Evolutionary conservation across 2,888 invertebrate species (phyloP).

Genomic region (Rhingia rostrata): DNA sequence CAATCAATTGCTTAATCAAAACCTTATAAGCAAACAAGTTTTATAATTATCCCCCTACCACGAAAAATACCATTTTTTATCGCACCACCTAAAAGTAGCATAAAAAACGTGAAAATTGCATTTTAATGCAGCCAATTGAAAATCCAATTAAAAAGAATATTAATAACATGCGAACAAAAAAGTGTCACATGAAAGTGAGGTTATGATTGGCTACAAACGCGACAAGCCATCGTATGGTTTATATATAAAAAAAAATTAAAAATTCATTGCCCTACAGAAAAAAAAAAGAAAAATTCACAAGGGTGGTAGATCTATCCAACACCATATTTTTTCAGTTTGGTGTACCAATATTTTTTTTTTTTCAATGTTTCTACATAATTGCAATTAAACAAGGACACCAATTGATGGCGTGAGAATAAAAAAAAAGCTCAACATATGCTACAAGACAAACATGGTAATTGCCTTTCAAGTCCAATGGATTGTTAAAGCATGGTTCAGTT

Average conservation of each 20-base stretch:
- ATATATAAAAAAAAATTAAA: background rate
- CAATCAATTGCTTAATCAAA: slow-evolving; percentile 30
- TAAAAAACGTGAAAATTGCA: slow-evolving; percentile 34
- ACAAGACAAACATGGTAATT: slow-evolving; percentile 58
- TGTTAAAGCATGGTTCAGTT: slow-evolving; percentile 58
- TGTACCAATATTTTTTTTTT: slow-evolving; percentile 7
- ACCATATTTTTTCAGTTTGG: background rate
- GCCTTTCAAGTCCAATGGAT: slow-evolving; percentile 62
- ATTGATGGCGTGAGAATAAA: background rate
- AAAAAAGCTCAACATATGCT: background rate
- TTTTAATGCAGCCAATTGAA: slow-evolving; percentile 67
- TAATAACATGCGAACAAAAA: slow-evolving; percentile 36
- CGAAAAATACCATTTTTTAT: background rate
- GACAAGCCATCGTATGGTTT: background rate
- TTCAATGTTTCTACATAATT: slow-evolving; percentile 13
- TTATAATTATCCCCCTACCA: slow-evolving; percentile 26
- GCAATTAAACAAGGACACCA: slow-evolving; percentile 28
- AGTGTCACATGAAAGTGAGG: slow-evolving; percentile 32
- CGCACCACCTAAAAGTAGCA: background rate
- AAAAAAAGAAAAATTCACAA: background rate
- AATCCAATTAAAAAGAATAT: slow-evolving; percentile 68
- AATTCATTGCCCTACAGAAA: background rate
- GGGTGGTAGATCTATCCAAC: no score
- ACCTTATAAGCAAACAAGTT: slow-evolving; percentile 12
- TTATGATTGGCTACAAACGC: slow-evolving; percentile 35